These are phyloP conservation scores for Polyodon spathula DNA, from an alignment of 2,113 vertebrate species.

Conservation along the genomic window DNA sequence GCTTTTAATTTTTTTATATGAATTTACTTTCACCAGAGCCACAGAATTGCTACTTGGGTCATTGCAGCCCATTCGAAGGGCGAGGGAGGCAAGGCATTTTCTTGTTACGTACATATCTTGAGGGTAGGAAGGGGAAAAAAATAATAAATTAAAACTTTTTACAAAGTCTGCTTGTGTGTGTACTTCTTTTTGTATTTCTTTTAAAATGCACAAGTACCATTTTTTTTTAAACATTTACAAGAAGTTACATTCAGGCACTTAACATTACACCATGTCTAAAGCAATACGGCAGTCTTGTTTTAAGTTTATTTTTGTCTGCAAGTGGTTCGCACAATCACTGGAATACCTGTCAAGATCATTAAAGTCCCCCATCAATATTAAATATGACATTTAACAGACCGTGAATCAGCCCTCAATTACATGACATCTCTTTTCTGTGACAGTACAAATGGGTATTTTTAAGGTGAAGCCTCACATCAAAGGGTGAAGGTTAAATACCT, in stretches of 20 bases:
- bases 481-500: slow-evolving; percentile 9
- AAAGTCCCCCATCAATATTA: too few species aligned
- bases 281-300: too few species aligned
- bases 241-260: neutral
- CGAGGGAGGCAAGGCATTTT: slow-evolving; percentile 32
- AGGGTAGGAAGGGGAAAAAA: slow-evolving; percentile 32
- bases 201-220: neutral
- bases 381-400: slow-evolving; percentile 4
- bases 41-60: slow-evolving; percentile 38
- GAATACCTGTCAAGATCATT: too few species aligned
- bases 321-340: too few species aligned
- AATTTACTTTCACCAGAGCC: slow-evolving; percentile 29
- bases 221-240: too few species aligned
- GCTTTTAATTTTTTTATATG: slow-evolving; percentile 16
- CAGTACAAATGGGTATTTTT: slow-evolving; percentile 5
- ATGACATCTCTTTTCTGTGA: neutral
- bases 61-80: slow-evolving; percentile 42
- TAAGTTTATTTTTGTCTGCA: too few species aligned
- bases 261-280: too few species aligned
- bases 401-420: slow-evolving; percentile 2
- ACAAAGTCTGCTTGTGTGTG: slow-evolving; percentile 37
- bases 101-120: slow-evolving; percentile 49
- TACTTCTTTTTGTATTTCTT: slow-evolving; percentile 7
- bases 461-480: slow-evolving; percentile 3
- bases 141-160: slow-evolving; percentile 59